Base-by-base conservation (phyloP, 1,140 invertebrate species). In the Polypedilum pembai region DNA sequence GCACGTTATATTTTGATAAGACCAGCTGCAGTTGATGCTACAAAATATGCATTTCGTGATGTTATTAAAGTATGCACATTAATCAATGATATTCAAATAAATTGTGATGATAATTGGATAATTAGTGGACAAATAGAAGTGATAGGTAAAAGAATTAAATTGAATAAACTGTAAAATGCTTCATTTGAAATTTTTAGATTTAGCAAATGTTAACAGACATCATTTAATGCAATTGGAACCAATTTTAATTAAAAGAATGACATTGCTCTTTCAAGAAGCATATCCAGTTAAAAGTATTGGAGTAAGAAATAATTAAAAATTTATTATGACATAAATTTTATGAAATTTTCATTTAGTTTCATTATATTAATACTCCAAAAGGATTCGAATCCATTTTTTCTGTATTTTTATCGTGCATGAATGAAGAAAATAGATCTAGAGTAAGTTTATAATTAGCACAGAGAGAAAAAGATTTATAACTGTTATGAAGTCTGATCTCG, bases 1-100 rank as follows among this genome's bases (percentile, higher is more conserved):
- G 84, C 86, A 4, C 81, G 84, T 40, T 82, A 87, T 15, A 79
- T 85, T 76, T 78, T 87, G 41, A 78, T 85, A 5, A 82, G 85
- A 74, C 80, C 82, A 41, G 85, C 82, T 3, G 77, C 79, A 56
- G 84, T 81, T 74, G 83, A 86, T 77, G 81, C 84, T 1, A 81
- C 80, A n/a, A 84, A 85, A 78, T 80, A 79, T 73, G 79, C 79
- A n/a, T 78, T 84, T 8, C 45, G 76, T 12, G 80, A 82, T 75
- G 33, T 82, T 8, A 75, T 80, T 15, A 81, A 80, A 76, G 77
- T 79, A 7, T 76, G 78, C 12, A 76, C 79, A 8, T 81, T 1
- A 79, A 78, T 80, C 40, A 78, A 78, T 0, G 81, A 82, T 75
- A 80, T 80, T 40, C 69, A 83, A 74, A 78, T 84, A 24, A 73